These are phyloP conservation scores for Drosophila emarginata DNA, from an alignment of 2,888 invertebrate genomes.

Conservation along the genomic window DNA sequence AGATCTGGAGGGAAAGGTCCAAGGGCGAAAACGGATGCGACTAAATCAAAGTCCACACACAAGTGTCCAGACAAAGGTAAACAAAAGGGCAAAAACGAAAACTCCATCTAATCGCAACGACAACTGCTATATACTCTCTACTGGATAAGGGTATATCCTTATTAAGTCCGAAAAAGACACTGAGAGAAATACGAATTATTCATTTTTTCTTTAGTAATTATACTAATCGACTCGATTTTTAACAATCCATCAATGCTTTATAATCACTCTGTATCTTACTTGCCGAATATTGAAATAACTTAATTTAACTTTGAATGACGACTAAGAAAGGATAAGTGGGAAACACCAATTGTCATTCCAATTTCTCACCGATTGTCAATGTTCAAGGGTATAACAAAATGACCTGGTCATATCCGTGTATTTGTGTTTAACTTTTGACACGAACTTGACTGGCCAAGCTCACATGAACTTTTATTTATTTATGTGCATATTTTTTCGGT, in stretches of 20 bases:
- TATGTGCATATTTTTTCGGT: conserved; percentile 53
- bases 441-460: conserved; percentile 16
- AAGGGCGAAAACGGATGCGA: background rate
- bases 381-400: background rate
- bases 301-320: no score
- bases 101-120: background rate
- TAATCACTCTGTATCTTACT: no score
- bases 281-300: no score
- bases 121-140: background rate
- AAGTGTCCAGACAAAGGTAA: conserved; percentile 49
- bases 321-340: no score
- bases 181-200: no score
- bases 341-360: no score
- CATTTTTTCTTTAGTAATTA: no score
- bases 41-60: conserved; percentile 39
- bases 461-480: conserved; percentile 39
- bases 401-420: background rate
- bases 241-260: no score
- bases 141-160: background rate
- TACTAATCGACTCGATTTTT: no score
- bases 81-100: conserved; percentile 38
- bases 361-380: background rate
- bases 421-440: conserved; percentile 44
- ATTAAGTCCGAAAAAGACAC: no score
- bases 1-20: background rate